Evolutionary conservation across 2,888 invertebrate genomes (phyloP).

Genomic region (Mylabris sibirica): DNA sequence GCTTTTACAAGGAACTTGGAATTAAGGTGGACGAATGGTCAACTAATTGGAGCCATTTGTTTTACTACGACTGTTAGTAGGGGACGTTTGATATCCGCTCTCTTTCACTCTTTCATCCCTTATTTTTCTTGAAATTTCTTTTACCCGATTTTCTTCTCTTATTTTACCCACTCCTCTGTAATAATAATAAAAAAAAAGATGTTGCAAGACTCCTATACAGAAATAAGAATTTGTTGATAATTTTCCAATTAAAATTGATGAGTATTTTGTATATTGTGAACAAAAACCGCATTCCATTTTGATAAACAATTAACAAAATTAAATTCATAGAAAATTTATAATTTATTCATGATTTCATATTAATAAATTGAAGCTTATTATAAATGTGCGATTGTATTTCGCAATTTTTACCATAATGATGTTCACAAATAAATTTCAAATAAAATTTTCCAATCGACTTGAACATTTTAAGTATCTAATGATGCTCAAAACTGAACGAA

Average conservation of each 20-base stretch:
- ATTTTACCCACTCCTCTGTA: not conserved
- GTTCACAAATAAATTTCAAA: not conserved
- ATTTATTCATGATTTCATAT: not conserved
- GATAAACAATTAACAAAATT: not conserved
- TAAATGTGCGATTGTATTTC: no score
- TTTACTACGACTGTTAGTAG: constrained; percentile 44
- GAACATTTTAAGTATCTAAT: not conserved
- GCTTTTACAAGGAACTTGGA: constrained; percentile 39
- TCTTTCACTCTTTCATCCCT: not conserved
- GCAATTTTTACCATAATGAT: no score
- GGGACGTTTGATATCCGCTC: constrained; percentile 45
- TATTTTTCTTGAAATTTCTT: no score
- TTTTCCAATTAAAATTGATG: not conserved
- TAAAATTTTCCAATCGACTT: not conserved
- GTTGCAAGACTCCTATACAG: not conserved
- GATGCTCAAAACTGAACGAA: not conserved
- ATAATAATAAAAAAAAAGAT: not conserved
- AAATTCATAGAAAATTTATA: not conserved
- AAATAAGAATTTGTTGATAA: not conserved
- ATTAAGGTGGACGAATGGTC: constrained; percentile 58
- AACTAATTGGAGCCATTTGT: constrained; percentile 57
- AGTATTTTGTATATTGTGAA: no score
- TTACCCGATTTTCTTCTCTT: not conserved
- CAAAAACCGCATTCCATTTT: not conserved
- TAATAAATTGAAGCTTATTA: not conserved